A percentile compares a stretch with the other conserved stretches of the same genome.
These are phyloP conservation scores for Chroicocephalus ridibundus DNA, from an alignment of 2,113 vertebrate species.

Conservation along the genomic window DNA sequence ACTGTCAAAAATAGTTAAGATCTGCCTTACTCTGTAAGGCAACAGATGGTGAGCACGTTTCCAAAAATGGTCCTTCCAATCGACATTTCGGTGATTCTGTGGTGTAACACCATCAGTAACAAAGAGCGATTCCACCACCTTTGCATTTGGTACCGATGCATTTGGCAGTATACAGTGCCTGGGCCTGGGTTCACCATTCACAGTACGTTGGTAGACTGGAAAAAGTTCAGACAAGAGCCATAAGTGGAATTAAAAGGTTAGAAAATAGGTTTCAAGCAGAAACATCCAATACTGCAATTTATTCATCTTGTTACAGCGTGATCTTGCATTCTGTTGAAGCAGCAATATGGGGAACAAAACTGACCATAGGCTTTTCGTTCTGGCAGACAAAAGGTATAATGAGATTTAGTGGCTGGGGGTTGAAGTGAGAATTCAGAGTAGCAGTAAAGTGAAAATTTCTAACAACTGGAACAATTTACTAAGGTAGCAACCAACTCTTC, in stretches of 20 bases:
- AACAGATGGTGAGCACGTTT: background rate
- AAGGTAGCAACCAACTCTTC: background rate
- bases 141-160: background rate
- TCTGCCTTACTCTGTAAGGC: background rate
- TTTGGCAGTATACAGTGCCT: background rate
- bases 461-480: conserved; percentile 1
- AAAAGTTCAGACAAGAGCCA: background rate
- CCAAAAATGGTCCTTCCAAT: background rate
- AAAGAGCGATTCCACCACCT: background rate
- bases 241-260: background rate
- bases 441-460: background rate
- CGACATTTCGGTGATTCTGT: background rate
- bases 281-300: background rate
- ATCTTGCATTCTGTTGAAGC: background rate
- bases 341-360: background rate
- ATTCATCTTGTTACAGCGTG: background rate
- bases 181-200: background rate
- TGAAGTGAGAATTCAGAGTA: background rate
- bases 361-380: background rate
- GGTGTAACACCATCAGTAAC: background rate
- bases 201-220: background rate
- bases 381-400: background rate
- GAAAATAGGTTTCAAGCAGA: background rate
- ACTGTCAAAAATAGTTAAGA: background rate
- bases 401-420: background rate